phyloP scores from a whole-genome alignment of 2,113 vertebrate genomes.

The Ursus arctos region DNA sequence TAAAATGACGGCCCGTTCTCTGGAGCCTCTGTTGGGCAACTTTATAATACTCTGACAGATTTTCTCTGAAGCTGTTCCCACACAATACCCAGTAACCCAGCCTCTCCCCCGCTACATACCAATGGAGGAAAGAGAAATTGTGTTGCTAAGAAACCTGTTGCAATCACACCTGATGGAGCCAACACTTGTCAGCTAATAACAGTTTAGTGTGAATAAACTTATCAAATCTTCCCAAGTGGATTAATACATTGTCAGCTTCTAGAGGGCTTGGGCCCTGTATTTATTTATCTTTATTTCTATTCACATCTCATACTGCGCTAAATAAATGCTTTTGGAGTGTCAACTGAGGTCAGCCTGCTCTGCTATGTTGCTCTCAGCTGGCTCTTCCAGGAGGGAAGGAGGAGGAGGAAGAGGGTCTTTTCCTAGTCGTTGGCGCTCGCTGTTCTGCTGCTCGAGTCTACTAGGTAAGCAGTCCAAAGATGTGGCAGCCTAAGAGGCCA shows the following conservation, averaged over 20 bases:
- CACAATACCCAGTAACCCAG: not conserved
- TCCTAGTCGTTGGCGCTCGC: not conserved
- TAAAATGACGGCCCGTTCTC: constrained; percentile 65
- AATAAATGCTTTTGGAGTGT: constrained; percentile 38
- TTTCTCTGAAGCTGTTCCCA: constrained; percentile 53
- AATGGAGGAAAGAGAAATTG: not conserved
- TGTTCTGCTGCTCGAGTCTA: not conserved
- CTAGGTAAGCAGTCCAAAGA: not conserved
- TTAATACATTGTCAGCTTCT: constrained; percentile 60
- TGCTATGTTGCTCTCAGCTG: not conserved
- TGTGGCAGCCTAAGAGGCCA: not conserved
- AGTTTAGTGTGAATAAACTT: constrained; percentile 72
- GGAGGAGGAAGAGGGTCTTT: not conserved
- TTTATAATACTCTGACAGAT: constrained; percentile 66
- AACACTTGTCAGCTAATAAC: constrained; percentile 72
- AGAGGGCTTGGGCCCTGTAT: not conserved
- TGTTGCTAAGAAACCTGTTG: constrained; percentile 71
- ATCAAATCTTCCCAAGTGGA: constrained; percentile 63
- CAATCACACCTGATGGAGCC: constrained; percentile 58
- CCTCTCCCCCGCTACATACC: not conserved
- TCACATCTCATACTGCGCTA: not conserved
- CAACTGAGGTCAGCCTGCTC: not conserved
- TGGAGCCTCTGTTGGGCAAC: constrained; percentile 52
- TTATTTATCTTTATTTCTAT: constrained; percentile 73
- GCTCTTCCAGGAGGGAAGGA: not conserved